Evolutionary conservation across 2,888 invertebrate genomes (phyloP), one percentile per base, ranked within the genome.

Genomic region (Drosophila differens): DNA sequence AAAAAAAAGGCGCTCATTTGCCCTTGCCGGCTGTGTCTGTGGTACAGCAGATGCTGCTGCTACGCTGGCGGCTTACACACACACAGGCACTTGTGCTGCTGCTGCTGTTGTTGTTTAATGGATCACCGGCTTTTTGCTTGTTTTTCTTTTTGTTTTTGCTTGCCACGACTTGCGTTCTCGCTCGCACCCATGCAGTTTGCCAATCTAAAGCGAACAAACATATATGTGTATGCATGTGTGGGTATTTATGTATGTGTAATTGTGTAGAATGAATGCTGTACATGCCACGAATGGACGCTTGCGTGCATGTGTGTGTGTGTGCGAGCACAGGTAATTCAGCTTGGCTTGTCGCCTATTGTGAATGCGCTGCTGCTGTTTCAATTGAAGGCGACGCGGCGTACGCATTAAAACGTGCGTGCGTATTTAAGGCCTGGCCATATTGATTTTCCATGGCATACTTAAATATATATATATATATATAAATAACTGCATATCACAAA

Each of bases 111-210:
- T 82, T 84, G 77, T 75, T 81, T 74, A 81, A 89, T 85, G 81
- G 88, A 88, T 79, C 88, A 82, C 88, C 88, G 88, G 88, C 88
- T 88, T 89, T 85, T 88, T 88, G 74, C 82, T 87, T 74, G 77
- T 53, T 81, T 78, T 82, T 60, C 79, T 79, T 82, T 73, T 79
- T 86, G 79, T 82, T 85, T 78, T 86, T 78, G 85, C 75, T 79
- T 80, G 74, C 65, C 76, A 70, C 67, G 64, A 74, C 63, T 58
- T 61, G 82, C 82, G 55, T 33, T 71, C 89, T 79, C 86, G 35
- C 79, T 89, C 76, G 59, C 89, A 71, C 89, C 39, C 41, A 33
- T 60, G 44, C 19, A 9, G 32, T 53, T 76, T 53, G 76, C 64
- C 68, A 70, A 71, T 74, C 60, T 70, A 58, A 60, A 61, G 59